phyloP scores from a whole-genome alignment of 2,113 vertebrate species.

The Ivindomyrus marchei region DNA sequence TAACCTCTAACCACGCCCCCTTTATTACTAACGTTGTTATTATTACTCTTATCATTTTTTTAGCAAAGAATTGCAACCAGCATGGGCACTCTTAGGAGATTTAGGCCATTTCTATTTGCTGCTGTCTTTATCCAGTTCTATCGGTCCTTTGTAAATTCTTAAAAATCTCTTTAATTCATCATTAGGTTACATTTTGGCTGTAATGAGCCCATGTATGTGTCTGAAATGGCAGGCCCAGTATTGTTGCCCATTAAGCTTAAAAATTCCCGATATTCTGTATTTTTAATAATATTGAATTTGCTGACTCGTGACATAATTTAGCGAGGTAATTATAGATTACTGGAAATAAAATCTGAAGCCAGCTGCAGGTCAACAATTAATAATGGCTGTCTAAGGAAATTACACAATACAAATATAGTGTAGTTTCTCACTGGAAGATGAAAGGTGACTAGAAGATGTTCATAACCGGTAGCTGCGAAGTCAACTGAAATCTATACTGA shows the following conservation, averaged over 20 bases:
- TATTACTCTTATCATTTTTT: background rate
- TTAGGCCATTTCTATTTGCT: background rate
- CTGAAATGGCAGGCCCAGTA: background rate
- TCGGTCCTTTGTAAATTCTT: background rate
- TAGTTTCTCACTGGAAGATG: background rate
- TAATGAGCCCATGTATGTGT: background rate
- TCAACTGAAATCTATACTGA: background rate
- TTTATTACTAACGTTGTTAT: background rate
- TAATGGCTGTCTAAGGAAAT: background rate
- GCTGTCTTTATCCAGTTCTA: background rate
- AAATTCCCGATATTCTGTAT: background rate
- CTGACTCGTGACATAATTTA: background rate
- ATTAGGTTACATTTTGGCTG: background rate
- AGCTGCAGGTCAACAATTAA: background rate
- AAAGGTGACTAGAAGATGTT: background rate
- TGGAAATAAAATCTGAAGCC: background rate
- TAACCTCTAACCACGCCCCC: background rate
- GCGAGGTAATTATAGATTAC: background rate
- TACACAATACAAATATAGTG: background rate
- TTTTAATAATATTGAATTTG: background rate
- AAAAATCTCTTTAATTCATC: too few species aligned
- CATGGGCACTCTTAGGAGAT: background rate
- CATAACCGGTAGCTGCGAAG: background rate
- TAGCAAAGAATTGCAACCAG: background rate
- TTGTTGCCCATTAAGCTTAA: background rate